Conservation (phyloP, 2,113 vertebrate species). For the Turdus rufiventris region DNA sequence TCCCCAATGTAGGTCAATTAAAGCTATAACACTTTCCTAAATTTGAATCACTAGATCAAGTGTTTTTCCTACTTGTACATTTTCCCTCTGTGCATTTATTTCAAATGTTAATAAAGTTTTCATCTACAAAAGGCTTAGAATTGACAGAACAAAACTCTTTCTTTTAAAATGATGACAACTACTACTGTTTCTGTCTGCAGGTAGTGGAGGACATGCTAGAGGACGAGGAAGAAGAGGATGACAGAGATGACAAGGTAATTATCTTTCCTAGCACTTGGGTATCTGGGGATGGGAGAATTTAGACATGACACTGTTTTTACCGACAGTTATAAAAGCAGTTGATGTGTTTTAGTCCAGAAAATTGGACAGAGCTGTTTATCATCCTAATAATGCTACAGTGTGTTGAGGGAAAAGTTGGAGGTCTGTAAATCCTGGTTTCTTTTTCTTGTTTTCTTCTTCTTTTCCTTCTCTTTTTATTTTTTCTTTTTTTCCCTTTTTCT, state of each 20-base stretch:
- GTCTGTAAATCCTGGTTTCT: slow-evolving; percentile 68
- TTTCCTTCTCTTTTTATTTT: not conserved
- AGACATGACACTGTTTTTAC: slow-evolving; percentile 81
- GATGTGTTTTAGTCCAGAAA: slow-evolving; percentile 81
- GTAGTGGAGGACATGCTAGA: slow-evolving; percentile 96
- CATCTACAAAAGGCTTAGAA: slow-evolving; percentile 63
- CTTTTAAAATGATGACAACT: slow-evolving; percentile 66
- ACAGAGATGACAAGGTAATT: slow-evolving; percentile 99
- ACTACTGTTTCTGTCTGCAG: slow-evolving; percentile 83
- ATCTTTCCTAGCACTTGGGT: slow-evolving; percentile 80
- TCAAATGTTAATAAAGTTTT: slow-evolving; percentile 75
- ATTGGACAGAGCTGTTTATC: slow-evolving; percentile 83
- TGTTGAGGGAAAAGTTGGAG: slow-evolving; percentile 64
- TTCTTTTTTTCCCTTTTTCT: too few relatives aligned
- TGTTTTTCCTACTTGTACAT: slow-evolving; percentile 8
- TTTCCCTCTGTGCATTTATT: slow-evolving; percentile 55
- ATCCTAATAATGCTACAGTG: slow-evolving; percentile 76
- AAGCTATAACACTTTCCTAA: slow-evolving; percentile 31
- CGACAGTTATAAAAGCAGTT: slow-evolving; percentile 82
- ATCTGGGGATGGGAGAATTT: slow-evolving; percentile 78
- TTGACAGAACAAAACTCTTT: slow-evolving; percentile 73
- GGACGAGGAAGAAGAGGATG: slow-evolving; percentile 97
- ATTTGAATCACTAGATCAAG: slow-evolving; percentile 37
- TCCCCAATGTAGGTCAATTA: slow-evolving; percentile 56
- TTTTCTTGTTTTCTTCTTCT: too few relatives aligned